Evolutionary conservation across 1,140 invertebrate genomes (phyloP).

Genomic region (Heliconius congener): DNA sequence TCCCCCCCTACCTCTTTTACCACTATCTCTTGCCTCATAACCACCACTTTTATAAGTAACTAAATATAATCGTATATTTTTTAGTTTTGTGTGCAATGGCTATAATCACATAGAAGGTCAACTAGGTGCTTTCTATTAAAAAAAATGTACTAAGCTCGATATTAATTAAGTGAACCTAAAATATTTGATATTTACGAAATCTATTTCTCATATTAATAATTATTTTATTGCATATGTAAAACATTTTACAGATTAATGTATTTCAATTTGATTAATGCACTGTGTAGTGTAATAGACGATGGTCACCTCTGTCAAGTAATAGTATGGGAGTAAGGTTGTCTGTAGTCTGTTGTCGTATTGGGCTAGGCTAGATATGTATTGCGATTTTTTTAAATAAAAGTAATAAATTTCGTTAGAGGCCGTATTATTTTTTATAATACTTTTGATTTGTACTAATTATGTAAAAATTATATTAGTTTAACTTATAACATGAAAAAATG

Average conservation of each 20-base stretch:
- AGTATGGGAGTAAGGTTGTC: background rate
- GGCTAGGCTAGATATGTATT: background rate
- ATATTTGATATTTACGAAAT: background rate
- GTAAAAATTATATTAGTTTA: too few relatives aligned
- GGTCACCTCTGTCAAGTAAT: background rate
- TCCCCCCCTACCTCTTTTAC: too few relatives aligned
- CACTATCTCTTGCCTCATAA: too few relatives aligned
- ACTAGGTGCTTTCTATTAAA: background rate
- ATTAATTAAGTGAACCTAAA: background rate
- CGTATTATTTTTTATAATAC: too few relatives aligned
- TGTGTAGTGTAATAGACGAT: background rate
- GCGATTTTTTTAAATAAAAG: background rate
- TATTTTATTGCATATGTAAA: background rate
- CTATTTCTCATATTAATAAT: background rate
- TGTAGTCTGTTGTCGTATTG: background rate
- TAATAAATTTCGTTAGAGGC: too few relatives aligned
- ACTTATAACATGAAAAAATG: too few relatives aligned
- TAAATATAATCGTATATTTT: too few relatives aligned
- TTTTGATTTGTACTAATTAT: too few relatives aligned
- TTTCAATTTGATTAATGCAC: slow-evolving; percentile 1
- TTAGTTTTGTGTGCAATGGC: too few relatives aligned
- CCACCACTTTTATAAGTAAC: too few relatives aligned
- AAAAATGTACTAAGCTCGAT: background rate
- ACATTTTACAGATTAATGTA: background rate
- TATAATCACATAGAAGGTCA: background rate